These are phyloP conservation scores for Caenorhabditis zanzibari DNA, from an alignment of 2,888 invertebrate genomes.

Conservation along the genomic window DNA sequence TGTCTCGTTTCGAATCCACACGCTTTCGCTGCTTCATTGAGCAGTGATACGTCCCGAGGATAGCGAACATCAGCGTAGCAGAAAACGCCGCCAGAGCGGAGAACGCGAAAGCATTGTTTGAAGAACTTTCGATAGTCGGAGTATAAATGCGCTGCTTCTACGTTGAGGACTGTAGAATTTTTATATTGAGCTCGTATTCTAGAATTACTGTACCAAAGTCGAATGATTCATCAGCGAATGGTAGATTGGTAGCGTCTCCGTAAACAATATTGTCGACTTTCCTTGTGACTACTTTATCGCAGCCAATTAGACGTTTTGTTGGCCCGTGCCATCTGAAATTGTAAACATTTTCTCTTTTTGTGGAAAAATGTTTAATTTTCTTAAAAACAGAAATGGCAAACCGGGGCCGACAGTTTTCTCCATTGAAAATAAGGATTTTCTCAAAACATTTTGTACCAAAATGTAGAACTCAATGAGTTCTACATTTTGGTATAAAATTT, in stretches of 20 bases:
- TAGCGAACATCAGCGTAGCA: slow-evolving; percentile 78
- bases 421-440: no score
- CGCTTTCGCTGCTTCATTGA: slow-evolving; percentile 42
- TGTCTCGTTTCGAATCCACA: slow-evolving; percentile 64
- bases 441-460: no score
- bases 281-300: slow-evolving; percentile 65
- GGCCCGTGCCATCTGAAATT: slow-evolving; percentile 74
- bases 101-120: slow-evolving; percentile 72
- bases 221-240: slow-evolving; percentile 59
- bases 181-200: background rate
- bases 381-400: no score
- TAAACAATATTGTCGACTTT: slow-evolving; percentile 43
- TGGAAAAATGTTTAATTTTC: no score
- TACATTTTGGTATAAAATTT: no score
- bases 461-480: no score
- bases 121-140: slow-evolving; percentile 69
- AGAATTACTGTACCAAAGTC: slow-evolving; percentile 36
- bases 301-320: slow-evolving; percentile 64
- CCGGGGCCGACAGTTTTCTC: no score
- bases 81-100: slow-evolving; percentile 71
- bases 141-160: slow-evolving; percentile 79
- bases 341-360: background rate
- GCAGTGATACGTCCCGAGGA: slow-evolving; percentile 63
- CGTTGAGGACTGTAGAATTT: slow-evolving; percentile 72
- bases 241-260: slow-evolving; percentile 73